Evolutionary conservation across 2,113 vertebrate genomes (phyloP), one percentile per base, ranked within the genome.

Genomic region (Solenodon paradoxus): DNA sequence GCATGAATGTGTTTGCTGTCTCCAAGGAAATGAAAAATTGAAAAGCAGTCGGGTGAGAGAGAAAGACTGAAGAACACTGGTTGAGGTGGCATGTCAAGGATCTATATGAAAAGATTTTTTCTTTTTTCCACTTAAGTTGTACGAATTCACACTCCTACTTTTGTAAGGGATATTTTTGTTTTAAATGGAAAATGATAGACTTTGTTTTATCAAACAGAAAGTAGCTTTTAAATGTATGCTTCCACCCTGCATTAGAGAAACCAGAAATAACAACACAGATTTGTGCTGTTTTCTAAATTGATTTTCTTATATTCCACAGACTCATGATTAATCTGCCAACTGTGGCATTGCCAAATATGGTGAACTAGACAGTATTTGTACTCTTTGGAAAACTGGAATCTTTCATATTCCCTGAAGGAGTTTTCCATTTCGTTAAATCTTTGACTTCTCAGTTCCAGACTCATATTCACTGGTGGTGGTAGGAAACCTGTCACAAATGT

Each of bases 301-400:
- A 72, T 89, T n/a, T 28, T 55, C 85, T 90, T 72, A 32, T 20
- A 20, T 78, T 59, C 51, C 40, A 45, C 40, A 79, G 81, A 91
- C 5, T 64, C 53, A 49, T 45, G 40, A 83, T 38, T 63, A 64
- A 87, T 87, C 80, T 85, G 40, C 90, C 64, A 81, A 42, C 49
- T 66, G 17, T 64, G 26, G 51, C 32, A 49, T 35, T 93, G 79
- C 51, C 74, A 74, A 82, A 66, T 68, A 45, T 42, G 35, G 57
- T 11, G 42, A 96, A 94, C 74, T 35, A 17, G 35, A 93, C 82
- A 61, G 4, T 80, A 83, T 85, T 53, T 71, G 30, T 19, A 84
- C n/a, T 78, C 78, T 92, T 90, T 47, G 79, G 89, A 96, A 88
- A 96, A 49, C 88, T 68, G 74, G 75, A 93, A 81, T 94, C 20